These are phyloP conservation scores for Theristus sp. DNA, from an alignment of 2,888 invertebrate genomes.

Conservation along the genomic window DNA sequence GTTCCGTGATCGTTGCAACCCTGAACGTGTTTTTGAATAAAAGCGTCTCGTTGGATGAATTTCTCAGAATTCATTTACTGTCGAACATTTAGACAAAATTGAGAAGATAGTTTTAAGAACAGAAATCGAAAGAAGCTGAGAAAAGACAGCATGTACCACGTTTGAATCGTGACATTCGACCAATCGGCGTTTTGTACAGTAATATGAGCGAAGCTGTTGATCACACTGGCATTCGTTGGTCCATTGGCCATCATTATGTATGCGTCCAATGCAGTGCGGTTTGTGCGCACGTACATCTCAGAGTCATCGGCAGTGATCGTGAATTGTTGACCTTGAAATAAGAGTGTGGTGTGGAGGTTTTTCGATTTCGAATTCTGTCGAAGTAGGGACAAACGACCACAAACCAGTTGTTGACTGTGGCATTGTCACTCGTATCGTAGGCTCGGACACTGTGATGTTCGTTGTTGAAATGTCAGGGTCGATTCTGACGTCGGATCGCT, in stretches of 20 bases:
- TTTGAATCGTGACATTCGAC: neutral
- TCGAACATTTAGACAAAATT: no score
- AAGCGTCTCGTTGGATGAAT: no score
- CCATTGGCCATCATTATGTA: neutral
- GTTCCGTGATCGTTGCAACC: neutral
- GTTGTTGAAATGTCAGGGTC: neutral
- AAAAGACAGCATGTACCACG: neutral
- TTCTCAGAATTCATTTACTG: no score
- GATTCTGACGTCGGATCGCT: neutral
- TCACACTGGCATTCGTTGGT: neutral
- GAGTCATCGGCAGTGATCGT: neutral
- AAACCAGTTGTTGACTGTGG: no score
- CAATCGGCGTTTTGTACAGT: neutral
- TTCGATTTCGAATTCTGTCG: no score
- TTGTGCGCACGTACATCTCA: neutral
- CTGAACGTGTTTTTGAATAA: no score
- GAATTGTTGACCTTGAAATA: no score
- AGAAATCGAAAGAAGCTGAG: neutral
- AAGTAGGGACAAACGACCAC: no score
- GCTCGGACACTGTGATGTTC: no score
- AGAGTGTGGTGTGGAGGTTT: no score
- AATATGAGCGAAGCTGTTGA: neutral
- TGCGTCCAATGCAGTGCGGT: neutral
- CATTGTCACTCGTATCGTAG: no score
- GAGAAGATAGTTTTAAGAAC: neutral